A percentile compares a stretch with the other conserved stretches of the same genome.
These are phyloP conservation scores for Heliocidaris tuberculata DNA, from an alignment of 35 echinoderm and acorn worm species.

Conservation along the genomic window DNA sequence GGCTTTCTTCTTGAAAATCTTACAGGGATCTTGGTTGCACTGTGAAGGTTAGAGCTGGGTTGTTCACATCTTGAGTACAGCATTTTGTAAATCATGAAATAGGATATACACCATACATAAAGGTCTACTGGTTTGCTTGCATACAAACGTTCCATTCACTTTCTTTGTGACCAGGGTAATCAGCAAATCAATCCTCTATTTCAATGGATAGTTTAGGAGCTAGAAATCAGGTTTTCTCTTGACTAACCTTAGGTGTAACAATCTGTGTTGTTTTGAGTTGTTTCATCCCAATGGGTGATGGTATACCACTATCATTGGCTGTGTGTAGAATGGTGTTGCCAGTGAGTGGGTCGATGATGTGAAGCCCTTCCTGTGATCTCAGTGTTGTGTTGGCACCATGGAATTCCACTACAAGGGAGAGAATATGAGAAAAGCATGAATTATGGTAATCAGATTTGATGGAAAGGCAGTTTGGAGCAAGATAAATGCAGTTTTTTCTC, in stretches of 20 bases:
- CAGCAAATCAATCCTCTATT: background rate
- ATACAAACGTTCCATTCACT: background rate
- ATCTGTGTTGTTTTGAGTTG: constrained; percentile 36
- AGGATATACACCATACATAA: background rate
- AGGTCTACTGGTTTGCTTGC: background rate
- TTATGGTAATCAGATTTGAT: background rate
- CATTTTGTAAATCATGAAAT: background rate
- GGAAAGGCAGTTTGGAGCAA: background rate
- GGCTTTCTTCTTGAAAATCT: no score
- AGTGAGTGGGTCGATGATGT: constrained; percentile 43
- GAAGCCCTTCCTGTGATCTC: constrained; percentile 43
- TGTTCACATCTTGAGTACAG: no score
- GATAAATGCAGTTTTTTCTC: background rate
- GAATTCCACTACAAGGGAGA: constrained; percentile 48
- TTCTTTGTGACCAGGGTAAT: background rate
- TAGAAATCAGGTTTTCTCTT: background rate
- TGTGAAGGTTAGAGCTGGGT: no score
- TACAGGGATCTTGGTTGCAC: no score
- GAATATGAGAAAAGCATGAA: background rate
- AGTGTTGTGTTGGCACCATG: constrained; percentile 50
- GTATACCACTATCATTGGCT: constrained; percentile 33
- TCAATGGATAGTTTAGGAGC: background rate
- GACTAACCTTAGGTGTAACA: constrained; percentile 31
- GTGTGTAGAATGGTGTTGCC: constrained; percentile 51
- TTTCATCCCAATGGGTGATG: constrained; percentile 19